phyloP scores from a whole-genome alignment of 2,797 vertebrate genomes.

The Tragelaphus oryx region DNA sequence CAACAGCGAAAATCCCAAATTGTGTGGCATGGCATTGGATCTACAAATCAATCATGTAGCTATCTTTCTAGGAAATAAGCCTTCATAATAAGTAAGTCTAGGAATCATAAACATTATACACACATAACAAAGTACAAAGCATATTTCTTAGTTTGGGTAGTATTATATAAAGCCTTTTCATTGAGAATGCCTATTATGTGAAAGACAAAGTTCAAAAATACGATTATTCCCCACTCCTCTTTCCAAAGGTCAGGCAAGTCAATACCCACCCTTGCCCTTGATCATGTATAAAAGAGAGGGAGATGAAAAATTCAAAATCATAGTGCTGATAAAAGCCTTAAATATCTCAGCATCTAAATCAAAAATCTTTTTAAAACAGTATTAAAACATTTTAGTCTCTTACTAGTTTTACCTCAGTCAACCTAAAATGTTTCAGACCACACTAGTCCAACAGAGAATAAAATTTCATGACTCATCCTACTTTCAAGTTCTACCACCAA shows the following conservation, averaged over 20 bases:
- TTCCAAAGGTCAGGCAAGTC: not conserved
- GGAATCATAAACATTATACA: slow-evolving; percentile 21
- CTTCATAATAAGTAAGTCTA: not conserved
- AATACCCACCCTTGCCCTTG: not conserved
- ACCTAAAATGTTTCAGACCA: slow-evolving; percentile 25
- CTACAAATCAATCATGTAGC: not conserved
- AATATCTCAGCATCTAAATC: slow-evolving; percentile 40
- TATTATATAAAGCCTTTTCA: slow-evolving; percentile 36
- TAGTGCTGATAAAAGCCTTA: not conserved
- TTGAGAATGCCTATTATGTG: not conserved
- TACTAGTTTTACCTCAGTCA: slow-evolving; percentile 11
- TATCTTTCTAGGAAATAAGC: slow-evolving; percentile 18
- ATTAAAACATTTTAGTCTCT: slow-evolving; percentile 27
- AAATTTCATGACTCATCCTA: not conserved
- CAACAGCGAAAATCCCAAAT: slow-evolving; percentile 4
- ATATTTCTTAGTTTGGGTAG: not conserved
- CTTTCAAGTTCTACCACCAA: slow-evolving; percentile 41
- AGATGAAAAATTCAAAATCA: slow-evolving; percentile 3
- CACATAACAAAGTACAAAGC: not conserved
- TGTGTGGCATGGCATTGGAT: not conserved
- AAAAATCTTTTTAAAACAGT: not conserved
- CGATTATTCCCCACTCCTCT: not conserved
- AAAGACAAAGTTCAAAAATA: not conserved
- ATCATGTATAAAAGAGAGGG: not conserved
- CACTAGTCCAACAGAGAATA: slow-evolving; percentile 30